Evolutionary conservation across 2,797 vertebrate species (phyloP), one percentile per base, ranked within the genome.

Genomic region (Ambastaia sidthimunki): DNA sequence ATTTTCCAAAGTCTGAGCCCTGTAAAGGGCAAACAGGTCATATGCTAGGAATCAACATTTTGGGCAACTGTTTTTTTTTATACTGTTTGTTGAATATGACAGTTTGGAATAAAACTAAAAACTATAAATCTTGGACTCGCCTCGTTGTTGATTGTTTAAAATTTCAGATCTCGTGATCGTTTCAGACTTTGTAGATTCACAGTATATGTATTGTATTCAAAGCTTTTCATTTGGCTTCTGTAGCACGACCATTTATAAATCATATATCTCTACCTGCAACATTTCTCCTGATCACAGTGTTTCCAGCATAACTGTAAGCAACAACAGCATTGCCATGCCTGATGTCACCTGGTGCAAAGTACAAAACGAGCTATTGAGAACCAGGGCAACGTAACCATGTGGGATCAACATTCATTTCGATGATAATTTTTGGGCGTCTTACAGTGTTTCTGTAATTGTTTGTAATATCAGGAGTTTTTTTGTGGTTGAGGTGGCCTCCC

Each of bases 41-140:
- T 48, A 71, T 25, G 19, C 37, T 72, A 62, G 10, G 47, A 68
- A 68, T 75, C 50, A 68, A 50, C 4, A 57, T 60, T 81, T 74
- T 34, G 37, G 9, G n/a, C 19, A 48, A 74, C 10, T 4, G 21
- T 28, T 69, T 73, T 72, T 63, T 57, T 52, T 71, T 18, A 18
- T 50, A 18, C 48, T 50, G 25, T 19, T 72, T 69, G 23, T 7
- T 74, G 76, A 50, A 70, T 76, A 47, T 70, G 54, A 73, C 25
- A 1, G 12, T 71, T 81, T 76, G 48, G 0, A 85, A 85, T 83
- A 83, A 85, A 82, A 80, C 16, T 9, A 52, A 74, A 77, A 16
- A 3, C 1, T 21, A 7, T 72, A 37, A 18, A 1, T n/a, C 15
- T 34, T 50, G 3, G 16, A 52, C 57, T 66, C 2, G 7, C 3